A percentile compares a stretch with the other conserved stretches of the same genome.
These are phyloP conservation scores for Gnathonemus longibarbis DNA, from an alignment of 2,113 vertebrate genomes.

Conservation along the genomic window DNA sequence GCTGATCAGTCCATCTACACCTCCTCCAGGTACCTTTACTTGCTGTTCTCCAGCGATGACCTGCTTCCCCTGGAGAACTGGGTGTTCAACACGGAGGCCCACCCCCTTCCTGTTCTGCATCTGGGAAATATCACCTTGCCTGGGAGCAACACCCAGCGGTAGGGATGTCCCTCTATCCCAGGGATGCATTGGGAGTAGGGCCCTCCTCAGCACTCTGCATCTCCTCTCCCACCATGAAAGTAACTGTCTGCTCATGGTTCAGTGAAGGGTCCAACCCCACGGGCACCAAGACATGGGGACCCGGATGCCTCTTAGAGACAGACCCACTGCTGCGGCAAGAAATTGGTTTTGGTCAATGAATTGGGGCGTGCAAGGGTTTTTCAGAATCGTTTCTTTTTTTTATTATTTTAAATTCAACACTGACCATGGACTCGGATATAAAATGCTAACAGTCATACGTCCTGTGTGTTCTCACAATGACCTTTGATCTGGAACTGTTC, in stretches of 20 bases:
- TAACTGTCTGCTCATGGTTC: background rate
- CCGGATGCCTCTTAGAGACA: background rate
- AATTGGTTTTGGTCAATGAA: background rate
- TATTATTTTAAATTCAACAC: background rate
- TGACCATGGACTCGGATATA: background rate
- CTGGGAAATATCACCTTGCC: slow-evolving; percentile 18
- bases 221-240: background rate
- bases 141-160: slow-evolving; percentile 9
- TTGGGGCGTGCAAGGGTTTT: background rate
- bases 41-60: slow-evolving; percentile 22
- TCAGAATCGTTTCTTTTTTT: background rate
- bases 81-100: slow-evolving; percentile 23
- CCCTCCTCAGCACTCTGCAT: background rate
- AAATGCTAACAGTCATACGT: slow-evolving; percentile 18
- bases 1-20: background rate
- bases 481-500: slow-evolving; percentile 40
- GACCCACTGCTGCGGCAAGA: background rate
- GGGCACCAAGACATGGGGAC: background rate
- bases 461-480: slow-evolving; percentile 35
- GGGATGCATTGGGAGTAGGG: background rate
- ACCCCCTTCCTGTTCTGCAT: slow-evolving; percentile 17
- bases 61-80: slow-evolving; percentile 19
- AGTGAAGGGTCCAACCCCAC: background rate
- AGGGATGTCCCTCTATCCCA: background rate
- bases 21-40: slow-evolving; percentile 14